Base-by-base conservation (phyloP, 2,113 vertebrate genomes). In the Oryzias woworae region DNA sequence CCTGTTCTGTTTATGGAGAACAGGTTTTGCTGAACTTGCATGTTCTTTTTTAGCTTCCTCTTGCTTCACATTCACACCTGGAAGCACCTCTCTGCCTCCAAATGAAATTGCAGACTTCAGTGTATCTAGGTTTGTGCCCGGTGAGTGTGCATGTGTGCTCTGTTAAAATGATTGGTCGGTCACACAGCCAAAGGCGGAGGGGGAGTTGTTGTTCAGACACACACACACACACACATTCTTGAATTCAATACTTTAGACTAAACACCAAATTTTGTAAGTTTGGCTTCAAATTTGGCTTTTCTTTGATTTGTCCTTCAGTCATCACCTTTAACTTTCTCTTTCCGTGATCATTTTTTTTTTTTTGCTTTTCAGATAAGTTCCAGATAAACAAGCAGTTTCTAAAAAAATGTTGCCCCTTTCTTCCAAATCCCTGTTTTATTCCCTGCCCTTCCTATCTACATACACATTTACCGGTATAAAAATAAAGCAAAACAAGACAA, bases 341-440 rank as follows among this genome's bases (percentile, higher is more conserved):
- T 62, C 58, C 59, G 64, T 69, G 51, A 53, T 14, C 18, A 31
- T n/a, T 16, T 69, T 65, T 67, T 53, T 72, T 62, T 31, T 53
- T 78, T 72, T 69, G 62, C 69, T 71, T 64, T 22, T 10, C 12
- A 36, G 36, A 69, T 52, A 66, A 75, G 83, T 72, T 84, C 69
- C 55, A 7, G 56, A 78, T 74, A 84, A 83, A 78, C 66, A 44
- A 36, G 73, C 66, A 73, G 80, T 65, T 83, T 78, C 71, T 74
- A 80, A 81, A 78, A 66, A 77, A 75, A 68, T 49, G 58, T 31
- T 31, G 31, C 55, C 53, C 45, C 23, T 13, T 16, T 17, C 26
- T 52, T 62, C 58, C 48, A 12, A 36, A 3, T 10, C 36, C 8
- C 36, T 12, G 12, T 36, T 20, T 36, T 36, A 36, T 36, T 36